A percentile compares a stretch with the other conserved stretches of the same genome.
phyloP scores from a whole-genome alignment of 1,140 invertebrate species.

The Protaetia brevitarsis region DNA sequence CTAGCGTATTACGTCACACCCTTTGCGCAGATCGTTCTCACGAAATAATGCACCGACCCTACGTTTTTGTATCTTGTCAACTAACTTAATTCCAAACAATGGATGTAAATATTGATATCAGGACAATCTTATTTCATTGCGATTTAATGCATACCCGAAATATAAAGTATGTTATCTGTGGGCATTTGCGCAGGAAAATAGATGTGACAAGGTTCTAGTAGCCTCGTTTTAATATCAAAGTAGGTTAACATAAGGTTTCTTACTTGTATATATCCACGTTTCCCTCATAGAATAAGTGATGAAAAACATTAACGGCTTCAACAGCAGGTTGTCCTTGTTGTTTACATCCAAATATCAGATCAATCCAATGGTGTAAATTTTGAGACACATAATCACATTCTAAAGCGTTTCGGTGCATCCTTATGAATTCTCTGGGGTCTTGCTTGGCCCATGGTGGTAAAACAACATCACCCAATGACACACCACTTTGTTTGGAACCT shows the following conservation, averaged over 20 bases:
- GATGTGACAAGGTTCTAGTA: too few species aligned
- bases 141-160: too few species aligned
- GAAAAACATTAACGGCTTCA: constrained; percentile 95
- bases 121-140: too few species aligned
- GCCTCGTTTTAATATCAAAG: too few species aligned
- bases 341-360: constrained; percentile 97
- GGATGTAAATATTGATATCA: too few species aligned
- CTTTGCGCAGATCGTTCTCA: too few species aligned
- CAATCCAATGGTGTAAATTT: constrained; percentile 98
- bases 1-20: too few species aligned
- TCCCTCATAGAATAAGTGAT: constrained; percentile 99
- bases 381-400: constrained; percentile 98
- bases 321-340: constrained; percentile 89
- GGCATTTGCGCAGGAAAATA: too few species aligned
- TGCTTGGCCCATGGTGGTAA: constrained; percentile 96
- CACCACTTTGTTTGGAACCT: constrained; percentile 94
- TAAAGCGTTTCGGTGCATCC: constrained; percentile 79
- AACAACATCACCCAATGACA: constrained; percentile 87
- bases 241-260: constrained; percentile 37
- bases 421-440: constrained; percentile 94
- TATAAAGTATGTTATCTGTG: too few species aligned
- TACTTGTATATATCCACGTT: constrained; percentile 98
- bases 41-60: too few species aligned
- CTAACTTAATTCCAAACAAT: too few species aligned
- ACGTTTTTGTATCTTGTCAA: too few species aligned